Base-by-base conservation (phyloP, 2,888 invertebrate genomes). In the Tineola bisselliella region DNA sequence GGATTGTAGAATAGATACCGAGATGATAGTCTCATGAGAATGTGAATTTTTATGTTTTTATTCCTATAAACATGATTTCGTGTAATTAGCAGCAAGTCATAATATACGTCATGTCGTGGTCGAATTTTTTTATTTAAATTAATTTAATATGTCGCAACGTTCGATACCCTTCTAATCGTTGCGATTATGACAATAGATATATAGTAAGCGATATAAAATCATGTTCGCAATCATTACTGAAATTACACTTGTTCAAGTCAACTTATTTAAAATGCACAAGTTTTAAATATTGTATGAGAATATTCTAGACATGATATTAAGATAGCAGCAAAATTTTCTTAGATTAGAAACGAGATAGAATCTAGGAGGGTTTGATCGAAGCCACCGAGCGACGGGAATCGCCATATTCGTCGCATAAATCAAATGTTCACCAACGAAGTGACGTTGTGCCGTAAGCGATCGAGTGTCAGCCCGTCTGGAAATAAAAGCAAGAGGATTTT, bases 341-440 rank as follows among this genome's bases (percentile, higher is more conserved):
- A 15, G 8, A 15, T 48, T 48, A n/a, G 48, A 48, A 48, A 15
- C 15, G 15, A 48, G 48, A 48, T 48, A 48, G 48, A 15, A 48
- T 48, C 48, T 48, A n/a, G 48, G 15, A 48, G 8, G 48, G 48
- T 48, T 15, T 17, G 13, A 48, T 48, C 48, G 15, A 15, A 38
- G 38, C 38, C 38, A 73, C 66, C 75, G 77, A 81, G 76, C 83
- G 86, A 83, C 84, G 79, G 77, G 71, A 70, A 71, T 76, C 74
- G 81, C 84, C 84, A 84, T 84, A 84, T 86, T 84, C 84, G 80
- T 77, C 77, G 84, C 86, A 87, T 86, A 87, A 87, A 87, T 87
- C 86, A 87, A 81, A 77, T 76, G 70, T 30, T 19, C 56, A 33
- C 33, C 31, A 15, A 15, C 58, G 58, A 58, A 58, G 58, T 58